Conservation (phyloP, 2,888 invertebrate genomes). For the Polydrusus cervinus region DNA sequence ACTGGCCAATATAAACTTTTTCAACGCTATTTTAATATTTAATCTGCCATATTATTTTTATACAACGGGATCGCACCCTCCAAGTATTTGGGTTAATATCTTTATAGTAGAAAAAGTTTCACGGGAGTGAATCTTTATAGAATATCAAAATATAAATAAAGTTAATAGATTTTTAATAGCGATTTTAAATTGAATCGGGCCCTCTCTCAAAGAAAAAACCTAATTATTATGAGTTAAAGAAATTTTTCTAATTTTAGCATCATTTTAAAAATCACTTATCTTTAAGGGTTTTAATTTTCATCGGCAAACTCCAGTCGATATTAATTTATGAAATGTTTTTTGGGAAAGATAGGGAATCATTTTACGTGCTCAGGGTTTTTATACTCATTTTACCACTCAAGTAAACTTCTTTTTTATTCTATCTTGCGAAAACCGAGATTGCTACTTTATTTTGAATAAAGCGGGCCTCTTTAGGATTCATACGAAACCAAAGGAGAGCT, state of each 20-base stretch:
- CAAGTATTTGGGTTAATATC: no score
- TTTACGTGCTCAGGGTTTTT: slow-evolving; percentile 32
- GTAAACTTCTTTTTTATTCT: slow-evolving; percentile 32
- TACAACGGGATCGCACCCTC: no score
- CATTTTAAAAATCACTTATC: slow-evolving; percentile 18
- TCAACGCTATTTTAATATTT: no score
- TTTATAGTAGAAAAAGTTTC: no score
- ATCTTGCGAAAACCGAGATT: slow-evolving; percentile 35
- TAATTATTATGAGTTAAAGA: slow-evolving; percentile 15
- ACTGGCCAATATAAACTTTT: no score
- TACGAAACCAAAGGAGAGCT: slow-evolving; percentile 38
- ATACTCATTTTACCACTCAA: slow-evolving; percentile 29
- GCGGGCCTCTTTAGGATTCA: slow-evolving; percentile 41
- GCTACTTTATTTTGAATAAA: slow-evolving; percentile 52
- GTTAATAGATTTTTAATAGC: no score
- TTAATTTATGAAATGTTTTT: slow-evolving; percentile 23
- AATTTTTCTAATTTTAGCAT: not conserved
- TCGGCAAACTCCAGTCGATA: slow-evolving; percentile 11
- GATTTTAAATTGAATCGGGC: no score
- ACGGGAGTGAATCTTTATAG: no score
- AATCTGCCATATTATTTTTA: no score
- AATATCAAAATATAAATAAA: no score
- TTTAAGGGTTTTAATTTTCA: slow-evolving; percentile 7
- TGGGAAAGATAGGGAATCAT: slow-evolving; percentile 23
- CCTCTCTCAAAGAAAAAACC: not conserved